Base-by-base conservation (phyloP, 53 echinoderm and acorn worm species). In the Mesocentrotus franciscanus region DNA sequence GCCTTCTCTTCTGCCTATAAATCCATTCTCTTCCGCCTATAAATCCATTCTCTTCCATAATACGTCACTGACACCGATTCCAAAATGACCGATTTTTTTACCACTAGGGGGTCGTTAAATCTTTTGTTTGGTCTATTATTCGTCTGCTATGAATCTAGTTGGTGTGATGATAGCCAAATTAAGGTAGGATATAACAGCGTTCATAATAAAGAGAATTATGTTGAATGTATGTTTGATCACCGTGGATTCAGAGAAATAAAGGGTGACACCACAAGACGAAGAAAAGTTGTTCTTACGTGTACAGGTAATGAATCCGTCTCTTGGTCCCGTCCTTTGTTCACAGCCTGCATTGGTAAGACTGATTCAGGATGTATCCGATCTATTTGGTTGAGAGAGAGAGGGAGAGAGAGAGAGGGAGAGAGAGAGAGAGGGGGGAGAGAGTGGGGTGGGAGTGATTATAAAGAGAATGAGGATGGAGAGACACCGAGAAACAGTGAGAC, bases 291-390 rank as follows among this genome's bases (percentile, higher is more conserved):
- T 84, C 84, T 84, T 84, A 84, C 84, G 42, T 84, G 84, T 18
- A 84, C 84, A 9, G 84, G 20, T 39, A 84, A 84, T 20, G 84
- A 84, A 42, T 84, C 84, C 22, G 39, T 84, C 84, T 84, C 84
- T 20, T 84, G 84, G 20, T 39, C 84, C 55, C 42, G 84, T 4
- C 55, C 84, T 84, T 84, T 84, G 42, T 84, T 84, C 4, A 14
- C 27, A 24, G 84, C 14, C 15, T 84, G 84, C 11, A 49, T 55
- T 42, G 84, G 42, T 42, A 22, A 55, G 18, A 36, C 39, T 84
- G 55, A 55, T 39, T 49, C 55, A 6, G 84, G 55, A 22, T 84
- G 84, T 42, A 84, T 84, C 42, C 84, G 84, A 84, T 84, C 84
- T 84, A 22, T 55, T 16, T 42, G 12, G 55, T 17, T 18, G 84